A percentile compares a stretch with the other conserved stretches of the same genome.
Evolutionary conservation across 2,888 invertebrate species (phyloP).

Genomic region (Thecocarcelia acutangulata): DNA sequence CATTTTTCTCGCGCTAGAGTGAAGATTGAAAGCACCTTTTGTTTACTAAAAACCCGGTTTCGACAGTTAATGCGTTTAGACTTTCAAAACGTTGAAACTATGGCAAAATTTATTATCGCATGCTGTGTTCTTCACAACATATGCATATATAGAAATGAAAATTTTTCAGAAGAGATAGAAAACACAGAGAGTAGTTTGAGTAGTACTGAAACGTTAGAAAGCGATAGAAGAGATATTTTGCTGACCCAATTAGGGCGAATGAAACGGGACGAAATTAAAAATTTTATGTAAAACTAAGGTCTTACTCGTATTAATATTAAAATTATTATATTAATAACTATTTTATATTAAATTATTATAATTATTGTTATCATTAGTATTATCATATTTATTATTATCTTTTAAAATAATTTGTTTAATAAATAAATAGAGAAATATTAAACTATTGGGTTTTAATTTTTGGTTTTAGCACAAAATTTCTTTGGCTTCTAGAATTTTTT

Average conservation of each 20-base stretch:
- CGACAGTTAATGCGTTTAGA: slow-evolving; percentile 59
- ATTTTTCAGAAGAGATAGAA: slow-evolving; percentile 18
- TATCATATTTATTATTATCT: no score
- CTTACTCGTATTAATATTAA: no score
- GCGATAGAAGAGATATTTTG: not conserved
- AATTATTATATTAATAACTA: no score
- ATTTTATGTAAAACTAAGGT: no score
- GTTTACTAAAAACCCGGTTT: slow-evolving; percentile 72
- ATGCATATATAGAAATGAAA: slow-evolving; percentile 69
- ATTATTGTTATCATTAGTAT: no score
- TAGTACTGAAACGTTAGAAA: not conserved
- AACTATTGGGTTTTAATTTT: no score
- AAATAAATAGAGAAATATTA: no score
- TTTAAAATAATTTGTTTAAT: no score
- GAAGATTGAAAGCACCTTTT: slow-evolving; percentile 75
- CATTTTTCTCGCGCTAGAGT: slow-evolving; percentile 72
- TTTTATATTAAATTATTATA: no score
- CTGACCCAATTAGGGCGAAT: slow-evolving; percentile 7
- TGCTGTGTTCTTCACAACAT: no score
- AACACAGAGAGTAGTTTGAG: not conserved
- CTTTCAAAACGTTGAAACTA: slow-evolving; percentile 52
- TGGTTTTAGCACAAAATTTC: no score
- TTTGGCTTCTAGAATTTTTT: no score
- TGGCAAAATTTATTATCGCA: slow-evolving; percentile 71
- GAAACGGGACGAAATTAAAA: slow-evolving; percentile 15